These are phyloP conservation scores for honey bee (Apis mellifera) DNA, from an alignment of 1,140 invertebrate genomes.

Conservation along the genomic window DNA sequence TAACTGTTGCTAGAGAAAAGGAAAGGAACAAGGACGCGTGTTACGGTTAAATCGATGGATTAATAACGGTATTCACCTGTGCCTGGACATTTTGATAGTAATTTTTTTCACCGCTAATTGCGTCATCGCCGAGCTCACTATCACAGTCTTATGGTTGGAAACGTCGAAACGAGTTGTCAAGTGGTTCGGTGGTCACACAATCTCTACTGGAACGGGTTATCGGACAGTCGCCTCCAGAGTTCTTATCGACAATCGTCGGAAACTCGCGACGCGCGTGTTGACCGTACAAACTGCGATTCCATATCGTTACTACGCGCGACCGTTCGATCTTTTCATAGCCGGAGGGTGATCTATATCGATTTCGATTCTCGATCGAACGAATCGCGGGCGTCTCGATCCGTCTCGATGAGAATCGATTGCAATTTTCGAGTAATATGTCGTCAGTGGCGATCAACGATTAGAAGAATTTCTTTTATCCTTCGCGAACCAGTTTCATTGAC, in stretches of 20 bases:
- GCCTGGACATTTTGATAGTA: neutral
- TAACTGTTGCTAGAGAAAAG: too few relatives aligned
- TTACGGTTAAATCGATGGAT: neutral
- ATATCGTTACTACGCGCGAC: neutral
- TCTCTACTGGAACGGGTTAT: conserved; percentile 60
- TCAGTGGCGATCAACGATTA: neutral
- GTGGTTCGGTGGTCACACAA: conserved; percentile 32
- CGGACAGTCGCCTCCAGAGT: conserved; percentile 52
- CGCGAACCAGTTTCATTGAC: too few relatives aligned
- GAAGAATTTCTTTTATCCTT: neutral
- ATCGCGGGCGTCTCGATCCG: neutral
- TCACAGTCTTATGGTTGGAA: conserved; percentile 31
- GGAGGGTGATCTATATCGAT: conserved; percentile 2
- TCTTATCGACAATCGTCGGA: conserved; percentile 50
- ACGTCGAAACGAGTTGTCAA: conserved; percentile 51
- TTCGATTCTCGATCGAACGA: neutral
- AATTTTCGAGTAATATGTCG: neutral
- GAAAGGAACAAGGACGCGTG: conserved; percentile 9
- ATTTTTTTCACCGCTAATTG: conserved; percentile 37
- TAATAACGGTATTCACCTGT: neutral
- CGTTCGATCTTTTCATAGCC: neutral
- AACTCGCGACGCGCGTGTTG: conserved; percentile 17
- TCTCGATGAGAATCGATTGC: conserved; percentile 6
- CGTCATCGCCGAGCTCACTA: conserved; percentile 37
- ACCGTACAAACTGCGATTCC: neutral